Evolutionary conservation across 2,797 vertebrate species (phyloP).

Genomic region (Valencia hispanica): DNA sequence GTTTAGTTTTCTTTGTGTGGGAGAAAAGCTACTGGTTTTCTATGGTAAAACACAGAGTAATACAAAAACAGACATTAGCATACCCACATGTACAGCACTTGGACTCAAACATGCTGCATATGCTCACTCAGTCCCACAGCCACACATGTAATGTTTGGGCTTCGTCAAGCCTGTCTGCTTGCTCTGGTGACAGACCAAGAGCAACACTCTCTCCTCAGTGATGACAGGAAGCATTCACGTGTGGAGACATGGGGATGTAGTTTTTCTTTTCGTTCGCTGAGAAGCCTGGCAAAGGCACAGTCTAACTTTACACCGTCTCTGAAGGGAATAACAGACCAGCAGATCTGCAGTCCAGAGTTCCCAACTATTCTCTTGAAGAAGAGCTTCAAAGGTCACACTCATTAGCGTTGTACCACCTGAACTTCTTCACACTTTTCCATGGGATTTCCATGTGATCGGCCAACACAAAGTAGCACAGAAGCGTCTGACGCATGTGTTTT

Average conservation of each 20-base stretch:
- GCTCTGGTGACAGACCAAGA: constrained; percentile 58
- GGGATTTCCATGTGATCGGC: background rate
- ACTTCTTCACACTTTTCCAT: background rate
- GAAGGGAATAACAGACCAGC: background rate
- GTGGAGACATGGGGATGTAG: constrained; percentile 45
- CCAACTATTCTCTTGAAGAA: background rate
- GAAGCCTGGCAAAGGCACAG: constrained; percentile 8
- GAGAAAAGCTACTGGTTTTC: constrained; percentile 1
- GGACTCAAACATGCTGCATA: background rate
- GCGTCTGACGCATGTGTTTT: background rate
- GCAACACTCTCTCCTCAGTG: constrained; percentile 49
- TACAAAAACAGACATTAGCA: constrained; percentile 3
- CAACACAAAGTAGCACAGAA: background rate
- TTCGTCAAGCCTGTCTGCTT: constrained; percentile 36
- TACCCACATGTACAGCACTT: background rate
- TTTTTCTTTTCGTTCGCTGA: constrained; percentile 54
- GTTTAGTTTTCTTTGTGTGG: background rate
- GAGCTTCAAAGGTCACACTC: background rate
- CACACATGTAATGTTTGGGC: constrained; percentile 27
- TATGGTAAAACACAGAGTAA: constrained; percentile 21
- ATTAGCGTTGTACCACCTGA: background rate
- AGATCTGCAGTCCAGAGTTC: background rate
- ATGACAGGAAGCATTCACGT: constrained; percentile 59
- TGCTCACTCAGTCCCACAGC: constrained; percentile 9
- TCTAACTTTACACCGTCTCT: constrained; percentile 40